Evolutionary conservation across 1,140 invertebrate species (phyloP), one percentile per base, ranked within the genome.

Genomic region (Halyomorpha halys): DNA sequence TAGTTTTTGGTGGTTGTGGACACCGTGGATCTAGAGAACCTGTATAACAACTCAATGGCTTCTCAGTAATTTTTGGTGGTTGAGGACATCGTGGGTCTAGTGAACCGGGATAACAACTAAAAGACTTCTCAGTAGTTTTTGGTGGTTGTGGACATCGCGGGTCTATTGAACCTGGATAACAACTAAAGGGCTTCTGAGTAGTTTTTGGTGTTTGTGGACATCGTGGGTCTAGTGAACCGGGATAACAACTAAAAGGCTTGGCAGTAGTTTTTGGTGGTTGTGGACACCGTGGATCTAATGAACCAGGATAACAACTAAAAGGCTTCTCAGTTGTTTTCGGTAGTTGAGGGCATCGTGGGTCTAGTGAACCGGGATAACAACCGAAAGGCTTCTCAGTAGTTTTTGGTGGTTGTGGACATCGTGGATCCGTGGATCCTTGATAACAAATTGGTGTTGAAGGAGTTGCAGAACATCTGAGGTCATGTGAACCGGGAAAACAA

Each of bases 31-130:
- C 72, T 13, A 51, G 63, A 13, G 64, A 66, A 11, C 71, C 71
- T 59, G 66, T 72, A 53, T 69, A 74, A 61, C 74, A 75, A 13
- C 64, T 51, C 5, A 69, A 69, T 15, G 67, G 67, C 51, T 62
- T 39, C 13, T 30, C 21, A 59, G 64, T 23, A 65, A 49, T 64
- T 44, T 54, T 39, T 67, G 70, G 51, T 63, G 65, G 2, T 59
- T 68, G 62, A 8, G 76, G 76, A 65, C 76, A 78, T 62, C 76
- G 69, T 23, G 77, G 76, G 70, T 78, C 75, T 0, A 67, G 71
- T 14, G 71, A 74, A 51, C 76, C 76, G 13, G 74, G 75, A 66
- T 70, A 75, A 65, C 74, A 78, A n/a, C n/a, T n/a, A n/a, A n/a
- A n/a, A n/a, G n/a, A n/a, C n/a, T n/a, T n/a, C n/a, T n/a, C n/a